These are phyloP conservation scores for Myiozetetes cayanensis DNA, from an alignment of 2,113 vertebrate genomes.

Conservation along the genomic window DNA sequence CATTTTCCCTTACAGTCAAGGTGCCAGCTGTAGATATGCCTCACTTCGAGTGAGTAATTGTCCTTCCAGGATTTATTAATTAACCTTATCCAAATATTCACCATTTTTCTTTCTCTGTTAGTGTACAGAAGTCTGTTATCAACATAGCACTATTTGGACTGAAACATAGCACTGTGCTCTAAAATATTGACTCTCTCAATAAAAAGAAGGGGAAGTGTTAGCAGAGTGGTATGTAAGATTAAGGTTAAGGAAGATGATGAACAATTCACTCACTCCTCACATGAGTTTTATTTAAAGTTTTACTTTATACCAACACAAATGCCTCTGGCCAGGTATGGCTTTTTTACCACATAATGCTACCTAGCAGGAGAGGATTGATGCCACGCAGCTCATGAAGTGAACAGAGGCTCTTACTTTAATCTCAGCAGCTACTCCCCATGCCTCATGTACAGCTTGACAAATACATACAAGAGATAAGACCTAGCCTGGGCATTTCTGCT, in stretches of 20 bases:
- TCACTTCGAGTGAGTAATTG: background rate
- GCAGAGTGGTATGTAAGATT: background rate
- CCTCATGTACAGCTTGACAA: background rate
- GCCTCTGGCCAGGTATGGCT: background rate
- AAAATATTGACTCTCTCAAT: background rate
- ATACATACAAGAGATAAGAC: background rate
- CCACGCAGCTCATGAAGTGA: background rate
- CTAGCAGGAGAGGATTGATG: background rate
- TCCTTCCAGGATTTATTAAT: slow-evolving; percentile 25
- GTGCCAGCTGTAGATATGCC: slow-evolving; percentile 20
- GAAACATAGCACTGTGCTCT: background rate
- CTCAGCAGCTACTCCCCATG: background rate
- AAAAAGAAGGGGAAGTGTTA: background rate
- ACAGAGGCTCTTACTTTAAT: background rate
- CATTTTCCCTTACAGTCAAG: background rate
- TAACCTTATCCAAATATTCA: slow-evolving; percentile 40
- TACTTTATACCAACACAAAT: background rate
- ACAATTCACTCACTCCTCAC: background rate
- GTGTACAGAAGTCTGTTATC: background rate
- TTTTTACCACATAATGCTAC: background rate
- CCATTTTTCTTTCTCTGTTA: background rate
- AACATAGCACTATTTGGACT: background rate
- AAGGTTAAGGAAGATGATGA: background rate
- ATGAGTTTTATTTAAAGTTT: background rate
- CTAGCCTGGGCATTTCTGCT: background rate